Percentiles rank a stretch among this genome's conserved stretches.
Conservation (phyloP, 1,140 invertebrate species). For the Meloidogyne exigua region DNA sequence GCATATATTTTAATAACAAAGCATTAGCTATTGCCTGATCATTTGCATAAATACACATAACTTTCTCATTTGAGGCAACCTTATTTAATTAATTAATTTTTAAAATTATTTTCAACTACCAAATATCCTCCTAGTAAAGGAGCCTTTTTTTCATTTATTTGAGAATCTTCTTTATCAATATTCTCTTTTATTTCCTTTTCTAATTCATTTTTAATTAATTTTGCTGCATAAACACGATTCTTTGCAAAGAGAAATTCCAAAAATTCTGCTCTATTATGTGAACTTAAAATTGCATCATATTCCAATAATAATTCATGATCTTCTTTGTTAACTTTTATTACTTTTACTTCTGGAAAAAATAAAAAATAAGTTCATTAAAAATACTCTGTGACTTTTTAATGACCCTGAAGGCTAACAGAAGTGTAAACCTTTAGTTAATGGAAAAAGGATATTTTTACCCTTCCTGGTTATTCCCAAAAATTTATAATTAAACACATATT, state of each 20-base stretch:
- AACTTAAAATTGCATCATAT: conserved; percentile 42
- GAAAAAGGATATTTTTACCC: too few relatives aligned
- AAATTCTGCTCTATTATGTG: conserved; percentile 52
- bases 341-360: neutral
- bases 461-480: too few relatives aligned
- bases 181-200: conserved; percentile 23
- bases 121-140: conserved; percentile 42
- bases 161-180: neutral
- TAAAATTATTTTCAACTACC: conserved; percentile 11
- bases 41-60: conserved; percentile 47
- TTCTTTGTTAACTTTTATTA: conserved; percentile 5
- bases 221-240: conserved; percentile 32
- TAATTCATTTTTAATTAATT: conserved; percentile 8
- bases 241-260: conserved; percentile 35
- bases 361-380: conserved; percentile 11
- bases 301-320: conserved; percentile 36
- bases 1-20: conserved; percentile 32
- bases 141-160: neutral
- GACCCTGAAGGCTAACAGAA: too few relatives aligned
- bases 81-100: neutral
- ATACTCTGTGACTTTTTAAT: too few relatives aligned
- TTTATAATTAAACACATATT: too few relatives aligned
- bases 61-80: conserved; percentile 28
- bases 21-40: conserved; percentile 34
- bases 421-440: too few relatives aligned